Evolutionary conservation across 1,140 invertebrate species (phyloP).

Genomic region (Achatina immaculata): DNA sequence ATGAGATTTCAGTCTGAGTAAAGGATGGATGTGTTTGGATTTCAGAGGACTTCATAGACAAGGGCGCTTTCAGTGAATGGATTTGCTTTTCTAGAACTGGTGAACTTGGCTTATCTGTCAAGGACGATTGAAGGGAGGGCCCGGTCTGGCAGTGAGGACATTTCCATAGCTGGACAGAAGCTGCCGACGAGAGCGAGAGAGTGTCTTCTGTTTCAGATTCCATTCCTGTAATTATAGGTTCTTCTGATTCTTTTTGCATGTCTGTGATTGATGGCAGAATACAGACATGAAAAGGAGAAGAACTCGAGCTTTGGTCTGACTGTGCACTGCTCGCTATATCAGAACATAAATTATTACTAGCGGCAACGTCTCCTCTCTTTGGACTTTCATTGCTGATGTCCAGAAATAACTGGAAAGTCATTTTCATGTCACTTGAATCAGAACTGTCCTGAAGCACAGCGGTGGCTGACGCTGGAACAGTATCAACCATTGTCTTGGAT

Average conservation of each 20-base stretch:
- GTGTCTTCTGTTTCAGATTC: no score
- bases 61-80: no score
- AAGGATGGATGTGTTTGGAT: no score
- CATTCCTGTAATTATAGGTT: background rate
- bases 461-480: no score
- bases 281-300: slow-evolving; percentile 44
- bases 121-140: no score
- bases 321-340: slow-evolving; percentile 47
- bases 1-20: no score
- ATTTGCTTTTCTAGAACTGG: no score
- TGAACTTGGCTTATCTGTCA: no score
- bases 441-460: background rate
- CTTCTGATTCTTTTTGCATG: background rate
- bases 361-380: background rate
- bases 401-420: background rate
- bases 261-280: background rate
- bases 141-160: no score
- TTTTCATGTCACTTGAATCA: background rate
- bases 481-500: background rate
- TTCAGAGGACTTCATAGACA: no score
- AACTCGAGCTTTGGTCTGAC: slow-evolving; percentile 47
- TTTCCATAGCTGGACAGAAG: no score
- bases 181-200: no score
- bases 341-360: slow-evolving; percentile 18
- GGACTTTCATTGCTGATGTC: background rate